Evolutionary conservation across 2,113 vertebrate genomes (phyloP).

Genomic region (Misgurnus anguillicaudatus): DNA sequence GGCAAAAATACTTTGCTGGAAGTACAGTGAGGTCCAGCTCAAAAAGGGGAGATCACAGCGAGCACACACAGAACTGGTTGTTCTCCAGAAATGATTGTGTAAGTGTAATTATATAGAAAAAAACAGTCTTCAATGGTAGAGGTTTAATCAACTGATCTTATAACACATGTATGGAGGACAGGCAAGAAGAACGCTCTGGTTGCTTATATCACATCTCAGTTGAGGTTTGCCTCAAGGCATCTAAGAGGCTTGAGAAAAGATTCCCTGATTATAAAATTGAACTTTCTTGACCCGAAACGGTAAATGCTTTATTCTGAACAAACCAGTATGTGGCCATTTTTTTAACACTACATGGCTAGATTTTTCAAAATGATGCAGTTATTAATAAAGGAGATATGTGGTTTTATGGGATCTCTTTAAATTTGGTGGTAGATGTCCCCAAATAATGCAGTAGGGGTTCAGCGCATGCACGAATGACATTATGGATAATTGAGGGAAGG

Average conservation of each 20-base stretch:
- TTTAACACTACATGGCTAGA: no score
- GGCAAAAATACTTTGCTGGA: not conserved
- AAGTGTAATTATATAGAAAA: not conserved
- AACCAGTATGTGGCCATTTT: not conserved
- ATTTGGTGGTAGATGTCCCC: no score
- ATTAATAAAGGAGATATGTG: no score
- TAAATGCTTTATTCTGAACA: not conserved
- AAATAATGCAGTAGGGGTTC: no score
- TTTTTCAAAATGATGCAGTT: no score
- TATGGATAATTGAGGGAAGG: no score
- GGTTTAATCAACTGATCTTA: not conserved
- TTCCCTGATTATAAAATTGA: constrained; percentile 9
- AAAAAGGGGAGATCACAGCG: not conserved
- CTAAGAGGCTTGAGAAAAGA: not conserved
- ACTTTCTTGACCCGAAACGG: not conserved
- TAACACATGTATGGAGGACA: not conserved
- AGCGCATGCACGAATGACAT: no score
- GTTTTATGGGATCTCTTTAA: no score
- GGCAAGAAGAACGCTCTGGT: not conserved
- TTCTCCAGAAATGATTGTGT: not conserved
- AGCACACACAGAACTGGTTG: not conserved
- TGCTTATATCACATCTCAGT: not conserved
- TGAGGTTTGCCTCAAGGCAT: constrained; percentile 7
- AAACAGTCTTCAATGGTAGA: not conserved
- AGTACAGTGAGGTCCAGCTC: not conserved